phyloP scores from a whole-genome alignment of 2,888 invertebrate genomes.

The Panzeria rudis region DNA sequence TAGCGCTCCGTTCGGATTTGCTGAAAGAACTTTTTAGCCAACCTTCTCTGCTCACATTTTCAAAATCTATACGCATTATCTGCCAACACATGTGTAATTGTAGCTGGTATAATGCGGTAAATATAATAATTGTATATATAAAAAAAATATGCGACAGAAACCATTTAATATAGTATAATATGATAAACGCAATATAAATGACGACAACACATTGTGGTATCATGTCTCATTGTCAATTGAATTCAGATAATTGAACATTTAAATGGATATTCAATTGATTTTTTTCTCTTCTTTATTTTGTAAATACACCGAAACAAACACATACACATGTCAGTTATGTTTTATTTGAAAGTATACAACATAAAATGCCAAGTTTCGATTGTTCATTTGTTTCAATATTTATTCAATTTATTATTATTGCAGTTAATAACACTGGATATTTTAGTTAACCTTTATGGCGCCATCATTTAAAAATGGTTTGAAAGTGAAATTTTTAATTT shows the following conservation, averaged over 20 bases:
- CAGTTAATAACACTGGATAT: conserved; percentile 41
- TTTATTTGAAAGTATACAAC: conserved; percentile 34
- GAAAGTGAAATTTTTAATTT: conserved; percentile 1
- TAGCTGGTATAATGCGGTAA: conserved; percentile 37
- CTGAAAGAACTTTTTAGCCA: conserved; percentile 1
- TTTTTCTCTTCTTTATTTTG: conserved; percentile 14
- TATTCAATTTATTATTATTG: conserved; percentile 31
- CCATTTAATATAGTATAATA: conserved; percentile 66
- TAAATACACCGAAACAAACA: not conserved
- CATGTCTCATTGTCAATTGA: conserved; percentile 71
- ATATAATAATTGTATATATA: conserved; percentile 52
- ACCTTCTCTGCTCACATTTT: not conserved
- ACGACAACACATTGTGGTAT: conserved; percentile 68
- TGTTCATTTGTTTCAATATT: not conserved
- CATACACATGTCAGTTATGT: conserved; percentile 26
- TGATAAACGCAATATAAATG: conserved; percentile 71
- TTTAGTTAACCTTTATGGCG: conserved; percentile 58
- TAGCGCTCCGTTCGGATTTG: not conserved
- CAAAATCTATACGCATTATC: not conserved
- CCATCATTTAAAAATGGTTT: conserved; percentile 14
- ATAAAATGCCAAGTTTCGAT: conserved; percentile 60
- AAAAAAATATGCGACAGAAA: conserved; percentile 38
- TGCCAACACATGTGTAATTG: conserved; percentile 30
- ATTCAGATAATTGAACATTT: conserved; percentile 71
- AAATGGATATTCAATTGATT: conserved; percentile 70